Evolutionary conservation across 2,113 vertebrate genomes (phyloP), one percentile per base, ranked within the genome.

Genomic region (Oostethus manadensis): DNA sequence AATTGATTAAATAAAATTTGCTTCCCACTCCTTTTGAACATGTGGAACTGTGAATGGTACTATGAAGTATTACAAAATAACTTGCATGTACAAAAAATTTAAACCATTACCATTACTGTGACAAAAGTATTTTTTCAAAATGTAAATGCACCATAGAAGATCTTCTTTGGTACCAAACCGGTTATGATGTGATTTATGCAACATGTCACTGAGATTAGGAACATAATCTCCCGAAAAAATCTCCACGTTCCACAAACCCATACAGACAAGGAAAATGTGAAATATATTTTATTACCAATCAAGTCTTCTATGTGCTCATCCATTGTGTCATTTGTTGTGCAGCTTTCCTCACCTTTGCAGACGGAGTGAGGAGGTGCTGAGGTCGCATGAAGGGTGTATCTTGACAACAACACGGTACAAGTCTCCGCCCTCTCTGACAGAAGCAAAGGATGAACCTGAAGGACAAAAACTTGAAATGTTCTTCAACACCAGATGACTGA

Each of bases 361-460:
- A 75, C 4, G 49, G 78, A 23, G 58, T 58, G 6, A 70, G 56
- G 45, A 60, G 63, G 58, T 17, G 55, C 49, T 18, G 84, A 67
- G 18, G 80, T 81, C 43, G 81, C 60, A 15, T 73, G 87, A 59
- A 81, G 61, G 1, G 70, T 73, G 73, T 84, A 83, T 70, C 84
- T 81, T 38, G 85, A 81, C 58, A 86, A 63, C 84, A 86, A 88
- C 29, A 88, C 79, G 0, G 84, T 67, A 46, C 74, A 83, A 21
- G 80, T 70, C 71, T 88, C 86, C 20, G 71, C 80, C 64, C 68
- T 73, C 73, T 89, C 84, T 4, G 73, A 56, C 10, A 85, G 72
- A 4, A 87, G 84, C 64, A 87, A 60, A 44, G 86, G 86, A 74
- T 85, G 83, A 22, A 86, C 78, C 86, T 88, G 70, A 47, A 49